phyloP scores from a whole-genome alignment of 1,140 invertebrate species.

The Papilio aristodemus region DNA sequence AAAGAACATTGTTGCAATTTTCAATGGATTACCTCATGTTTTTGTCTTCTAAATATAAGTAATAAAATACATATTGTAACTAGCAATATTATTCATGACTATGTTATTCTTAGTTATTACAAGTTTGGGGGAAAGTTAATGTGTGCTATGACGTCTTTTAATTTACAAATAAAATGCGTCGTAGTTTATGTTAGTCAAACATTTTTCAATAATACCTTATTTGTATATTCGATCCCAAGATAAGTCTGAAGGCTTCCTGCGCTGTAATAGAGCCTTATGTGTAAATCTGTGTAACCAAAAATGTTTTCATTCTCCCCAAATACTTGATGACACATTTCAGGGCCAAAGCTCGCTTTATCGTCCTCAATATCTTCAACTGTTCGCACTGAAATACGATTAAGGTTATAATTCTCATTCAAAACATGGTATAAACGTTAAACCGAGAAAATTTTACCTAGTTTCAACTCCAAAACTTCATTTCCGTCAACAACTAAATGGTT shows the following conservation, averaged over 20 bases:
- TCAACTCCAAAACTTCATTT: slow-evolving; percentile 88
- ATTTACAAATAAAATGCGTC: background rate
- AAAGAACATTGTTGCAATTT: too few relatives aligned
- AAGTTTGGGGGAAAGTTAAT: background rate
- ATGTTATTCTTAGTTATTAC: background rate
- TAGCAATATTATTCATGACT: too few relatives aligned
- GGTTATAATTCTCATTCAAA: slow-evolving; percentile 31
- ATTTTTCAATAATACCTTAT: slow-evolving; percentile 61
- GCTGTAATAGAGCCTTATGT: slow-evolving; percentile 90
- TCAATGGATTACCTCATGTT: too few relatives aligned
- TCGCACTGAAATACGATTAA: slow-evolving; percentile 81
- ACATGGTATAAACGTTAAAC: slow-evolving; percentile 1
- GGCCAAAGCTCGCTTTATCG: slow-evolving; percentile 86
- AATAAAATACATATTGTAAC: too few relatives aligned
- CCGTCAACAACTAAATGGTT: slow-evolving; percentile 84
- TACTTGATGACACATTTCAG: slow-evolving; percentile 96
- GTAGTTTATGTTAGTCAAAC: background rate
- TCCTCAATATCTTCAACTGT: slow-evolving; percentile 86
- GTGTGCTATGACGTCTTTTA: too few relatives aligned
- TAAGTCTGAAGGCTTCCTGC: slow-evolving; percentile 86
- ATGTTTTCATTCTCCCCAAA: slow-evolving; percentile 96
- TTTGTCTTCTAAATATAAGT: too few relatives aligned
- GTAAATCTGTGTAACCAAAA: slow-evolving; percentile 94
- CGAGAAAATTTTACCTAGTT: slow-evolving; percentile 83
- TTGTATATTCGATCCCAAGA: slow-evolving; percentile 72